Evolutionary conservation across 2,113 vertebrate genomes (phyloP).

Genomic region (Thermophis baileyi): DNA sequence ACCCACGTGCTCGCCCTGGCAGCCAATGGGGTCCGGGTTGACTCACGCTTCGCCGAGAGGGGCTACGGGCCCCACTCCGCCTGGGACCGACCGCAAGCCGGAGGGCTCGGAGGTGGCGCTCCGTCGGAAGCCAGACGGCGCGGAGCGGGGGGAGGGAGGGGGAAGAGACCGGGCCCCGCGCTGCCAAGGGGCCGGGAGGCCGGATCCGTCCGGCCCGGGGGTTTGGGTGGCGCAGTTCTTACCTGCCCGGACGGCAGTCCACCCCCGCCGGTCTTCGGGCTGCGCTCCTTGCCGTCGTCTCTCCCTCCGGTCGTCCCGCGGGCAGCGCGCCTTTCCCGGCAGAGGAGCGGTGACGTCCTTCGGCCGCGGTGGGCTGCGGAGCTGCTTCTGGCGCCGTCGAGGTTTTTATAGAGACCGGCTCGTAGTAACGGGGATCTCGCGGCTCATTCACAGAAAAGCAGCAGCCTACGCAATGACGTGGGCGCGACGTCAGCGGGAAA

Average conservation of each 20-base stretch:
- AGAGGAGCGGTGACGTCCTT: background rate
- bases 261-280: background rate
- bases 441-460: constrained; percentile 69
- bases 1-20: background rate
- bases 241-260: background rate
- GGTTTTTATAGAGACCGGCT: constrained; percentile 61
- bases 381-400: constrained; percentile 39
- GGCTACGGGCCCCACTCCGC: background rate
- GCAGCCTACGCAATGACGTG: constrained; percentile 68
- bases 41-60: background rate
- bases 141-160: background rate
- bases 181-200: background rate
- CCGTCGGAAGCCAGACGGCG: background rate
- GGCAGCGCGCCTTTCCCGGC: background rate
- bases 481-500: constrained; percentile 65
- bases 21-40: background rate
- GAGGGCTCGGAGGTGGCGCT: background rate
- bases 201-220: background rate
- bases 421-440: constrained; percentile 64
- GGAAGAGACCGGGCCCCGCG: background rate
- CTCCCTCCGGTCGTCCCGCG: background rate
- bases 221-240: background rate
- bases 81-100: background rate
- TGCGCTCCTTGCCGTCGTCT: background rate
- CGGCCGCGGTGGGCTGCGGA: constrained; percentile 21